These are phyloP conservation scores for Drosophila paulistorum DNA, from an alignment of 1,140 invertebrate species.

Conservation along the genomic window DNA sequence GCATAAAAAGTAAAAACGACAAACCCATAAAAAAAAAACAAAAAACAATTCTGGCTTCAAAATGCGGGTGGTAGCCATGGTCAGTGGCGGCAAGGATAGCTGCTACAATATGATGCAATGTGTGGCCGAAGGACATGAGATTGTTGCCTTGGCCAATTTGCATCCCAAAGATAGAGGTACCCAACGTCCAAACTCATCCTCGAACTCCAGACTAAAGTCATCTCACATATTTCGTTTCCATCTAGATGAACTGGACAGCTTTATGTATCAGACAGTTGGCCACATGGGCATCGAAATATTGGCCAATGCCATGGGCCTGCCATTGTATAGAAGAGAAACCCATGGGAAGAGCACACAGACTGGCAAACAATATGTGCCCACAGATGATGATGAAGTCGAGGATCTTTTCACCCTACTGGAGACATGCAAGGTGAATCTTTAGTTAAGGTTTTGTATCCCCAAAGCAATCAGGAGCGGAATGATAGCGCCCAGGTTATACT, in stretches of 20 bases:
- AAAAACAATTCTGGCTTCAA: slow-evolving; percentile 27
- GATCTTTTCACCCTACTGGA: slow-evolving; percentile 95
- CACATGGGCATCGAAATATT: slow-evolving; percentile 96
- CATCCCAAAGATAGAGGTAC: slow-evolving; percentile 93
- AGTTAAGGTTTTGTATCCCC: not conserved
- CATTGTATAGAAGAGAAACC: slow-evolving; percentile 94
- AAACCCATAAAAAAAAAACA: not conserved
- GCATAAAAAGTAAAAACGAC: not conserved
- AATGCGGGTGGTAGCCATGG: slow-evolving; percentile 95
- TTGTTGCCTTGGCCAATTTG: slow-evolving; percentile 98
- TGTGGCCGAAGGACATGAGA: slow-evolving; percentile 96
- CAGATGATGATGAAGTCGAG: slow-evolving; percentile 98
- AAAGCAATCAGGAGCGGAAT: too few relatives aligned
- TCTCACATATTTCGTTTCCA: slow-evolving; percentile 51
- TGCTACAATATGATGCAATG: slow-evolving; percentile 99
- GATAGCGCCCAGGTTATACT: too few relatives aligned
- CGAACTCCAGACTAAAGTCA: slow-evolving; percentile 11
- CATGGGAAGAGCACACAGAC: slow-evolving; percentile 90
- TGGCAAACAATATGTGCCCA: slow-evolving; percentile 92
- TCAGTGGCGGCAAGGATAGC: slow-evolving; percentile 99
- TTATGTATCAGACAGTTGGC: slow-evolving; percentile 99
- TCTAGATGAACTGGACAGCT: slow-evolving; percentile 97
- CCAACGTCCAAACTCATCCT: not conserved
- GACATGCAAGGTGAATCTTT: slow-evolving; percentile 89
- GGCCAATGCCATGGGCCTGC: slow-evolving; percentile 96